Evolutionary conservation across 2,888 invertebrate genomes (phyloP), one percentile per base, ranked within the genome.

Genomic region (Myathropa florea): DNA sequence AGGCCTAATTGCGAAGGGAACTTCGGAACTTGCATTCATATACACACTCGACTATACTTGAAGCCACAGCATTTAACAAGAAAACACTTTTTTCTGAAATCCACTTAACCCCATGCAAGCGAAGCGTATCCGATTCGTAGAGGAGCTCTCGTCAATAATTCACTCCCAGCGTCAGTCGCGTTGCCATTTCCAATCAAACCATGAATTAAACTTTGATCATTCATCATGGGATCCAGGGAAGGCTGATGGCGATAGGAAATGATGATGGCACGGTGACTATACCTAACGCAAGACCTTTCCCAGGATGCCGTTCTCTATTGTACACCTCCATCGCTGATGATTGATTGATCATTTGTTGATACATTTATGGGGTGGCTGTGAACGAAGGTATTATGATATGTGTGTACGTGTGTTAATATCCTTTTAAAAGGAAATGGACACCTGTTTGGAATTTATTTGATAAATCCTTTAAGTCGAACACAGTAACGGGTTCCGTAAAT

Each of bases 291-390:
- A 64, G 64, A 36, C 63, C 21, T 12, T 36, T 36, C 12, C 36
- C 21, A 36, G 63, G 23, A 21, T 46, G n/a, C 18, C 18, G 23
- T 33, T 9, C 21, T 63, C 21, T 33, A 63, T 21, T 63, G 36
- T 36, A 64, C 39, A 26, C 36, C 64, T 46, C 24, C 64, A 21
- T 64, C 64, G 64, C 24, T 64, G 64, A 39, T 64, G 64, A 64
- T 64, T 64, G 64, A 64, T 64, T 64, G 64, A 64, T 64, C 64
- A 64, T 64, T 64, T 64, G 64, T 46, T 64, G 64, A 46, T 64
- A 64, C 64, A 64, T 64, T 64, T 64, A 64, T 64, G 36, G 36
- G 57, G 39, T 36, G n/a, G 64, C 64, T 39, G 64, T n/a, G 64
- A 63, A 63, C 23, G 64, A 7, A 26, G 36, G 39, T 57, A 24